These are phyloP conservation scores for Morinoia aosen DNA, from an alignment of 2,888 invertebrate species.

Conservation along the genomic window DNA sequence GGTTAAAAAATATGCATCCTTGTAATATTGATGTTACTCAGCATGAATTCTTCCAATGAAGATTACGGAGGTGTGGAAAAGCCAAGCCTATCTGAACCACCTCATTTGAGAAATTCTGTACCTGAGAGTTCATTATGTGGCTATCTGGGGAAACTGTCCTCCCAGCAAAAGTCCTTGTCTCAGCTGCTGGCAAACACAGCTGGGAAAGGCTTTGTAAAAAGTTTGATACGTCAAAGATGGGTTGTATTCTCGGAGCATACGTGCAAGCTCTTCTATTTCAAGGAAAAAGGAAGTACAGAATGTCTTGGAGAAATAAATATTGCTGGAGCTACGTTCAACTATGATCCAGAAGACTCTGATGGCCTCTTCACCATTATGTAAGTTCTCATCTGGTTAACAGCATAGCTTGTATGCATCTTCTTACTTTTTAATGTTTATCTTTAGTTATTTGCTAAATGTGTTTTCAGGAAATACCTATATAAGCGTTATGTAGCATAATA, in stretches of 20 bases:
- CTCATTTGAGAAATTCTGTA: not conserved
- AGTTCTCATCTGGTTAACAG: slow-evolving; percentile 9
- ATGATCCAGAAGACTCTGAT: slow-evolving; percentile 64
- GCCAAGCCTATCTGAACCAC: not conserved
- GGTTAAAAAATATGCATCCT: not conserved
- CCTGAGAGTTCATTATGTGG: not conserved
- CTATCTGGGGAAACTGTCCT: slow-evolving; percentile 23
- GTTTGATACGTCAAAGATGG: slow-evolving; percentile 59
- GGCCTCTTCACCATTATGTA: slow-evolving; percentile 67
- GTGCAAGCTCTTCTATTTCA: slow-evolving; percentile 66
- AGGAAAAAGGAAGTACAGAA: slow-evolving; percentile 64
- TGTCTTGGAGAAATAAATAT: slow-evolving; percentile 66
- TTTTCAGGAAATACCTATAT: not conserved
- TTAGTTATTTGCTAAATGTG: not conserved
- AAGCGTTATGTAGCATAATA: not conserved
- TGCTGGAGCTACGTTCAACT: slow-evolving; percentile 65
- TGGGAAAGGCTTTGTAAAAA: slow-evolving; percentile 6
- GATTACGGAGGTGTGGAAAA: not conserved
- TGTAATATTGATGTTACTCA: not conserved
- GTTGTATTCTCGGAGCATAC: slow-evolving; percentile 64
- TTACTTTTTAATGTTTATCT: not conserved
- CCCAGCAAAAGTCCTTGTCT: slow-evolving; percentile 19
- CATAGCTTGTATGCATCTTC: not conserved
- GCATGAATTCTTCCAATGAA: not conserved
- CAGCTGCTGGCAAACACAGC: slow-evolving; percentile 22